Evolutionary conservation across 2,888 invertebrate genomes (phyloP), one percentile per base, ranked within the genome.

Genomic region (Notocelia uddmanniana): DNA sequence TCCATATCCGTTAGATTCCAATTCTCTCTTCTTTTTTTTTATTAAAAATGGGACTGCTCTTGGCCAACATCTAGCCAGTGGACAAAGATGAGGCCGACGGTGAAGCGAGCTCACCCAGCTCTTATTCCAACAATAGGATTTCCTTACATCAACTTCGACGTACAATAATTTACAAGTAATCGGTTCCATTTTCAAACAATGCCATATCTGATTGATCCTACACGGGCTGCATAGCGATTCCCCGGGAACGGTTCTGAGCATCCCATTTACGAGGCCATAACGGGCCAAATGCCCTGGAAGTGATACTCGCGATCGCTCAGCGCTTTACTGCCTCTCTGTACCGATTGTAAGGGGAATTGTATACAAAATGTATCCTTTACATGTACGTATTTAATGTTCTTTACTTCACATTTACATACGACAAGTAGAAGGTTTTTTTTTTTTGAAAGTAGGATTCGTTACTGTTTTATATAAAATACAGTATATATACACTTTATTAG

Each of bases 221-320:
- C 74, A 78, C 79, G 77, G 76, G 76, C 60, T 76, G 73, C 79
- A 79, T 80, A 82, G 80, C 80, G 77, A 77, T 78, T 80, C 77
- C 76, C 78, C 54, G 15, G 64, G 66, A 76, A 76, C 78, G 79
- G 79, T 73, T 76, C 69, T 69, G 78, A 77, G 76, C 79, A 81
- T 80, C 78, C 73, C 85, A 76, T 88, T 89, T 87, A 89, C 82
- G 81, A 81, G 77, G 83, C 85, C 75, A 86, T 88, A 86, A 78
- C 82, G 83, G 83, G 85, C 87, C 86, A 89, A 89, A 89, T 86
- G 89, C 83, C 80, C 80, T 85, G 89, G 88, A 90, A 89, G 83
- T 88, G 87, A 89, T 89, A 88, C 80, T 82, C 74, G 81, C 77
- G 83, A 85, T 84, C 87, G 83, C 84, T 85, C 84, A 82, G 79